Base-by-base conservation (phyloP, 2,113 vertebrate genomes). In the Vulpes lagopus region DNA sequence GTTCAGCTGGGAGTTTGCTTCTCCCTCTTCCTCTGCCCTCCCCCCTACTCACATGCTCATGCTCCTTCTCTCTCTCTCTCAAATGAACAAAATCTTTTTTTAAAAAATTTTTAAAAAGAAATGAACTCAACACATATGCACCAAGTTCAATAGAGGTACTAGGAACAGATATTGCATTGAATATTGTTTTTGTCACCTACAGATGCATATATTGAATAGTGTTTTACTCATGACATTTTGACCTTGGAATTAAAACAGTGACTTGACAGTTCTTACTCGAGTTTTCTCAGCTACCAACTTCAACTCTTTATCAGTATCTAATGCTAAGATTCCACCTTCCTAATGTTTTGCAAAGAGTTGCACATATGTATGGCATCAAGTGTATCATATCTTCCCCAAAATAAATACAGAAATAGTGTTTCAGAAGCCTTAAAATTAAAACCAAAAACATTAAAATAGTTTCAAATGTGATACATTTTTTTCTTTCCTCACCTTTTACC, bases 361-460 rank as follows among this genome's bases (percentile, higher is more conserved):
- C 43, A 73, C 23, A 16, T 20, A 65, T 15, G 10, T 49, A 71
- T 20, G 38, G 27, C 91, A 71, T 82, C 11, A 43, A 51, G 22
- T 30, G 86, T 27, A 62, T 25, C 51, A 82, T 23, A 62, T 17
- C 49, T 74, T 6, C 16, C 69, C 64, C 8, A 22, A 91, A 93
- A 83, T 86, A 90, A 90, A 92, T 35, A 81, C 0, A 11, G 38
- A 95, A 90, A n/a, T 53, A 71, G 1, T 10, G 23, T 84, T 97
- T 79, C 35, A 73, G 84, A 91, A 89, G 64, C 55, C 53, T 97
- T 80, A 82, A 93, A 93, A 91, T 74, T 49, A 85, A 92, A 94
- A 91, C 15, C 23, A 59, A 88, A 91, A 32, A 59, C 8, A 82
- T 90, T 32, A 80, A 22, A 69, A 91, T 22, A 78, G 12, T 57